These are phyloP conservation scores for Helicolenus hilgendorfi DNA, from an alignment of 2,797 vertebrate genomes.

Conservation along the genomic window DNA sequence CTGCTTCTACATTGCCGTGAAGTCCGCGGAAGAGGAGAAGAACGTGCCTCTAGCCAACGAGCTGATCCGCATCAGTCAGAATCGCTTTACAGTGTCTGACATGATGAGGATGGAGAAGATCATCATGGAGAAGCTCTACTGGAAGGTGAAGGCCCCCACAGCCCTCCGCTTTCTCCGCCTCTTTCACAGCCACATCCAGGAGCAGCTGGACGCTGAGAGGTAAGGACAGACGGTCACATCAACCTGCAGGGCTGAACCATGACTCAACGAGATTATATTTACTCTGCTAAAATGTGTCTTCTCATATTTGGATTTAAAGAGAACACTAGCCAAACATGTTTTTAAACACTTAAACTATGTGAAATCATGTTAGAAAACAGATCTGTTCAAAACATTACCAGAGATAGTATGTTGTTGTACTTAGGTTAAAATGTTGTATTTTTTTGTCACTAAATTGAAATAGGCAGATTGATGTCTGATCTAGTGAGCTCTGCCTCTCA, in stretches of 20 bases:
- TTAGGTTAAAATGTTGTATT: neutral
- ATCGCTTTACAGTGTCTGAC: slow-evolving; percentile 96
- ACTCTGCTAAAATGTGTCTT: slow-evolving; percentile 50
- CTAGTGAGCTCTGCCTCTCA: neutral
- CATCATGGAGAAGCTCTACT: slow-evolving; percentile 95
- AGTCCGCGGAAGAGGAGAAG: slow-evolving; percentile 94
- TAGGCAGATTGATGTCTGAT: neutral
- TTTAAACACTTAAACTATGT: slow-evolving; percentile 3
- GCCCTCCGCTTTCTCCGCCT: slow-evolving; percentile 94
- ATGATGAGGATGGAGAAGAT: slow-evolving; percentile 99
- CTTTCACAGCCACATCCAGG: slow-evolving; percentile 91
- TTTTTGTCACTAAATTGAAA: neutral
- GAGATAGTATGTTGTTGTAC: neutral
- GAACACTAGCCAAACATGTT: slow-evolving; percentile 43
- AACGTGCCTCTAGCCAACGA: slow-evolving; percentile 95
- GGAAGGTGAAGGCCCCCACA: slow-evolving; percentile 96
- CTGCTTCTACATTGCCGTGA: slow-evolving; percentile 97
- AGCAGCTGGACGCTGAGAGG: slow-evolving; percentile 92
- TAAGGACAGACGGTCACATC: slow-evolving; percentile 76
- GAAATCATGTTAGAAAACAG: slow-evolving; percentile 18
- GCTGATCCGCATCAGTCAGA: slow-evolving; percentile 97
- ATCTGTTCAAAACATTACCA: neutral
- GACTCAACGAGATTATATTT: slow-evolving; percentile 64
- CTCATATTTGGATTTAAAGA: slow-evolving; percentile 57
- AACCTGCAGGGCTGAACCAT: slow-evolving; percentile 57